phyloP scores from a whole-genome alignment of 2,797 vertebrate genomes.

The Rhadinocentrus ornatus region DNA sequence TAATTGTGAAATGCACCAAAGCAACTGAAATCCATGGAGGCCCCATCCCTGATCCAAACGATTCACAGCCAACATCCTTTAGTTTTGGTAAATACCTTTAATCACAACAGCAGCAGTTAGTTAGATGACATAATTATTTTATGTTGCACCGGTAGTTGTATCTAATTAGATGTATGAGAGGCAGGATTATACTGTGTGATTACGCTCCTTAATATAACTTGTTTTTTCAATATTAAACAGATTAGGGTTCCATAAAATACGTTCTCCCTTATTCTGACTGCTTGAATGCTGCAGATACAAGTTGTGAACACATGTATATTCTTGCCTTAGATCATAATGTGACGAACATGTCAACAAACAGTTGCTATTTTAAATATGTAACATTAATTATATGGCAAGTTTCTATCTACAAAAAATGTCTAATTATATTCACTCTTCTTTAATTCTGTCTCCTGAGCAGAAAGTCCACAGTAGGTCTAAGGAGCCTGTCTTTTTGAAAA shows the following conservation, averaged over 20 bases:
- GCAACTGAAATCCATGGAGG: not conserved
- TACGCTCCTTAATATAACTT: not conserved
- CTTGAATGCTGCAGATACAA: not conserved
- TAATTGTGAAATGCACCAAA: slow-evolving; percentile 1
- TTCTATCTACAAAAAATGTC: not conserved
- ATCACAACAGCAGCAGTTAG: not conserved
- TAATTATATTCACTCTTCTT: not conserved
- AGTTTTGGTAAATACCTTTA: not conserved
- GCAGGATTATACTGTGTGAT: not conserved
- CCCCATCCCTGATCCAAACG: not conserved
- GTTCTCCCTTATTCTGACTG: not conserved
- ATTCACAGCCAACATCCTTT: not conserved
- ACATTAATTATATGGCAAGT: not conserved
- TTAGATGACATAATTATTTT: not conserved
- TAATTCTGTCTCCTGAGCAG: not conserved
- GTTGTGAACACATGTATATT: not conserved
- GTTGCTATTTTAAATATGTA: not conserved
- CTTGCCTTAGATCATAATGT: not conserved
- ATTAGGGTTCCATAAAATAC: not conserved
- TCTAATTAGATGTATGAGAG: not conserved
- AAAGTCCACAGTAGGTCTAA: not conserved
- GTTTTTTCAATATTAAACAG: not conserved
- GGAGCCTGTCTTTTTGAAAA: not conserved
- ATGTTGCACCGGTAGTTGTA: not conserved
- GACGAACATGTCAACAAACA: not conserved